Percentiles rank a stretch among this genome's conserved stretches.
Conservation (phyloP, 2,888 invertebrate species). For the Hirtodrosophila duncani region DNA sequence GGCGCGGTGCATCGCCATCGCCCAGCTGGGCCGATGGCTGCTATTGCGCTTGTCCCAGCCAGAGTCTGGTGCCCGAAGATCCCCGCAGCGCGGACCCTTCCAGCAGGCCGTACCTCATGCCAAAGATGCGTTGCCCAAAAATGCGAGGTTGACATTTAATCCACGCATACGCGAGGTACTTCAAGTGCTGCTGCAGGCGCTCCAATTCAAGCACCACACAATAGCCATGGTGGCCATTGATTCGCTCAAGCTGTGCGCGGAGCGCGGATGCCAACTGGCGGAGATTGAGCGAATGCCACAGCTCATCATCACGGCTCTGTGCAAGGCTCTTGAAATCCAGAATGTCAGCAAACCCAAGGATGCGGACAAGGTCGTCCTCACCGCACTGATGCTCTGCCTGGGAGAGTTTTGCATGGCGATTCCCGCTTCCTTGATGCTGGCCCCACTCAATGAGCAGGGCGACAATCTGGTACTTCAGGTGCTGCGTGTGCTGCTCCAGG, state of each 20-base stretch:
- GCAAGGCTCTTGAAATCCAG: slow-evolving; percentile 77
- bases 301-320: slow-evolving; percentile 75
- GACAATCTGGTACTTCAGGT: slow-evolving; percentile 83
- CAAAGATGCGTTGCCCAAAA: slow-evolving; percentile 40
- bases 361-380: slow-evolving; percentile 76
- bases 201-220: slow-evolving; percentile 78
- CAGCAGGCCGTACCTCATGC: slow-evolving; percentile 71
- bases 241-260: slow-evolving; percentile 76
- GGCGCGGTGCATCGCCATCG: slow-evolving; percentile 92
- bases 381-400: slow-evolving; percentile 89
- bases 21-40: slow-evolving; percentile 85
- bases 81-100: slow-evolving; percentile 36
- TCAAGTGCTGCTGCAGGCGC: slow-evolving; percentile 77
- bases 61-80: not conserved
- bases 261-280: slow-evolving; percentile 74
- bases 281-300: slow-evolving; percentile 75
- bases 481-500: slow-evolving; percentile 82
- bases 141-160: slow-evolving; percentile 52
- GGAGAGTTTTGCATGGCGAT: slow-evolving; percentile 96
- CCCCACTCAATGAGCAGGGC: slow-evolving; percentile 67
- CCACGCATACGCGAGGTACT: slow-evolving; percentile 77
- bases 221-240: slow-evolving; percentile 77
- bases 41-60: slow-evolving; percentile 74
- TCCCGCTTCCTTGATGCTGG: slow-evolving; percentile 83
- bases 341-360: slow-evolving; percentile 76